Evolutionary conservation across 2,888 invertebrate genomes (phyloP).

Genomic region (Hyposoter dolosus): DNA sequence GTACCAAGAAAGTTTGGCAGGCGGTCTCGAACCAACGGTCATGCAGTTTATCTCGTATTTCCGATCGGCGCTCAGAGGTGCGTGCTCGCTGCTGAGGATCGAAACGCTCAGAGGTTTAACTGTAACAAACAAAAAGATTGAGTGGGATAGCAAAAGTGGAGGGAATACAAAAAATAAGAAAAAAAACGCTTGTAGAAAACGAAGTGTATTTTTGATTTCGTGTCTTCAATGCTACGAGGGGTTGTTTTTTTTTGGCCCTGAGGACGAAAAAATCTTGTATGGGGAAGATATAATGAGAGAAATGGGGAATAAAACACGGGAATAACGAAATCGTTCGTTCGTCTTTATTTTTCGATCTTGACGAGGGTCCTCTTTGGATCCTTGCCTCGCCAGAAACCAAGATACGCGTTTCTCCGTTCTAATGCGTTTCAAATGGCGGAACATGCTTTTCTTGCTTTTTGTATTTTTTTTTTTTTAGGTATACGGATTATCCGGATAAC

Average conservation of each 20-base stretch:
- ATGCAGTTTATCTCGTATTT: conserved; percentile 93
- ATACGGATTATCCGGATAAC: conserved; percentile 27
- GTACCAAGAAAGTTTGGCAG: conserved; percentile 95
- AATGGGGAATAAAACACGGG: conserved; percentile 57
- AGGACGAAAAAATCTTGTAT: conserved; percentile 54
- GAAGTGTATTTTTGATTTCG: conserved; percentile 26
- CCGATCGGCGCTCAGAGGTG: conserved; percentile 92
- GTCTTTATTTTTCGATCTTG: conserved; percentile 49
- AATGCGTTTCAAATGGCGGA: conserved; percentile 60
- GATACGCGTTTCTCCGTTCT: conserved; percentile 33
- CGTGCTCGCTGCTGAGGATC: conserved; percentile 91
- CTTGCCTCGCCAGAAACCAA: conserved; percentile 23
- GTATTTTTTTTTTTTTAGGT: too few species aligned
- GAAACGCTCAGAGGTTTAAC: conserved; percentile 93
- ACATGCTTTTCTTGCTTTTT: neutral
- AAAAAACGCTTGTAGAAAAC: neutral
- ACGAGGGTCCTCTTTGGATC: conserved; percentile 37
- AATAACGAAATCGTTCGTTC: conserved; percentile 29
- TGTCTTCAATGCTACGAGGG: neutral
- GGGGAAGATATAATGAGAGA: conserved; percentile 51
- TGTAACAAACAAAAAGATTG: conserved; percentile 85
- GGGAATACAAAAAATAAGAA: neutral
- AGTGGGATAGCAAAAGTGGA: conserved; percentile 6
- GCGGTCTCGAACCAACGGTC: conserved; percentile 93
- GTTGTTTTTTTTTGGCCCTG: conserved; percentile 22